A percentile compares a stretch with the other conserved stretches of the same genome.
Conservation (phyloP, 2,888 invertebrate species). For the Cheilosia grossa region DNA sequence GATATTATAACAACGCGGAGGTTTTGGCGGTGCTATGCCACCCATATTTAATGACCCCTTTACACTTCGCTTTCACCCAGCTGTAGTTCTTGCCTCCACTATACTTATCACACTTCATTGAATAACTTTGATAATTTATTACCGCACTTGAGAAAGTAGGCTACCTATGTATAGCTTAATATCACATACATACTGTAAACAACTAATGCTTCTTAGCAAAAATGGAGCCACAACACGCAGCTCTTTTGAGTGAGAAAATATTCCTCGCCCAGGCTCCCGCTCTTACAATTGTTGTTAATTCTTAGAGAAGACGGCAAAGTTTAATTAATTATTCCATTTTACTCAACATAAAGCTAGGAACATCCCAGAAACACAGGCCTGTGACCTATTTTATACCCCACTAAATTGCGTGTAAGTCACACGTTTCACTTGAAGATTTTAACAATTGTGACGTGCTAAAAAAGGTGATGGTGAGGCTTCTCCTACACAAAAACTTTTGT, state of each 20-base stretch:
- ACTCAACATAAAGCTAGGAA: slow-evolving; percentile 45
- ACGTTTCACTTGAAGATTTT: slow-evolving; percentile 55
- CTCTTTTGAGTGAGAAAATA: slow-evolving; percentile 30
- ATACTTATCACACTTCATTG: slow-evolving; percentile 71
- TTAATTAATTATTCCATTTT: slow-evolving; percentile 64
- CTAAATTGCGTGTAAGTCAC: slow-evolving; percentile 55
- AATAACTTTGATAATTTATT: slow-evolving; percentile 69
- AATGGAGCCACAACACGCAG: slow-evolving; percentile 45
- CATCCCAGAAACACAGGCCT: slow-evolving; percentile 37
- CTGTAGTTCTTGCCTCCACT: slow-evolving; percentile 58
- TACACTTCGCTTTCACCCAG: slow-evolving; percentile 59
- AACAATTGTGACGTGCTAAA: slow-evolving; percentile 50
- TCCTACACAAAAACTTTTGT: slow-evolving; percentile 47
- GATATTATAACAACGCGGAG: slow-evolving; percentile 71
- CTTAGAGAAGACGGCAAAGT: slow-evolving; percentile 35
- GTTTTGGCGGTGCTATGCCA: slow-evolving; percentile 69
- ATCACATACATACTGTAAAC: slow-evolving; percentile 54
- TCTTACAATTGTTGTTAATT: slow-evolving; percentile 24
- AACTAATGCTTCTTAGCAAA: slow-evolving; percentile 38
- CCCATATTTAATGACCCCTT: slow-evolving; percentile 61
- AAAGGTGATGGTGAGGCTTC: slow-evolving; percentile 49
- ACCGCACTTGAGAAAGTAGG: slow-evolving; percentile 46
- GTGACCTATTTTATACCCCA: slow-evolving; percentile 55
- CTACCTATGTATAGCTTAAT: slow-evolving; percentile 26
- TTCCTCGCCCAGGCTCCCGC: not conserved